phyloP scores from a whole-genome alignment of 2,797 vertebrate species.

The Taeniopygia guttata region DNA sequence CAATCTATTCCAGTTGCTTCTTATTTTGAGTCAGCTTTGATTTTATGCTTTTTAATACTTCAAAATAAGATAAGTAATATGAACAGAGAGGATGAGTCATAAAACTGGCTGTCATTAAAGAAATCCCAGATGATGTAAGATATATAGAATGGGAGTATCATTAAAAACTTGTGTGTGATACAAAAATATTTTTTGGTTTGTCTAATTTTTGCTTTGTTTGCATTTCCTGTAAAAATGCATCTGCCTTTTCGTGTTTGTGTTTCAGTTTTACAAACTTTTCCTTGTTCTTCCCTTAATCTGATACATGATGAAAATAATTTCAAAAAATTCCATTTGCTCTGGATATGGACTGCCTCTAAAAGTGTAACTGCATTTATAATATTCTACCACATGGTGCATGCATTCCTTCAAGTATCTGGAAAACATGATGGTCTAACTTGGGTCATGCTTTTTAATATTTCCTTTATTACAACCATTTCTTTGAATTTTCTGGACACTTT shows the following conservation, averaged over 20 bases:
- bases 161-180: not conserved
- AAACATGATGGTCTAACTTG: not conserved
- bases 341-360: not conserved
- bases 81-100: not conserved
- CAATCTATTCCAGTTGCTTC: not conserved
- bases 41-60: not conserved
- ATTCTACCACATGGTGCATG: not conserved
- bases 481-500: not conserved
- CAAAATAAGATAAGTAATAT: not conserved
- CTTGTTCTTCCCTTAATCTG: not conserved
- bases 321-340: not conserved
- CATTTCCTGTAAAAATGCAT: not conserved
- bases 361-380: not conserved
- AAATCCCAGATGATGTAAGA: not conserved
- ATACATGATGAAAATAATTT: not conserved
- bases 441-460: not conserved
- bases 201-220: not conserved
- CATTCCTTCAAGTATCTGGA: not conserved
- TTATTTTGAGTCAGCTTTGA: not conserved
- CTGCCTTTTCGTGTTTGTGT: not conserved
- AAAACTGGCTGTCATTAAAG: not conserved
- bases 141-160: not conserved
- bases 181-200: not conserved
- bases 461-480: not conserved
- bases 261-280: not conserved